Base-by-base conservation (phyloP, 2,113 vertebrate species). In the Pelodiscus sinensis region DNA sequence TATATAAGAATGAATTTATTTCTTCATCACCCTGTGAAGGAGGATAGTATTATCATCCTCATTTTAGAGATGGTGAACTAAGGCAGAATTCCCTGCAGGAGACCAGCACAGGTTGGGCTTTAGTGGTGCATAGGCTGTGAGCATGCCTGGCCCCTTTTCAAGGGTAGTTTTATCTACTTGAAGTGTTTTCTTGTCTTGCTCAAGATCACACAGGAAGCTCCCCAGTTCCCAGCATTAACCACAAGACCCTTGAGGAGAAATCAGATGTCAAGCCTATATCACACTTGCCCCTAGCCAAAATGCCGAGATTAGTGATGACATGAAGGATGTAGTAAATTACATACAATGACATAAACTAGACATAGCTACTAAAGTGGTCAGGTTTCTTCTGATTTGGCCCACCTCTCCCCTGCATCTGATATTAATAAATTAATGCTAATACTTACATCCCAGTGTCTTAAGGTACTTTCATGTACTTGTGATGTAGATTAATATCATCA, bases 1-100 rank as follows among this genome's bases (percentile, higher is more conserved):
- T 56, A 91, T 92, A 77, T 84, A 62, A 44, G 55, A 81, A 9
- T 54, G 5, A 79, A 81, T 56, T 95, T 86, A 91, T 44, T 88
- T 50, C 82, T 52, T 21, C 55, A 81, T 2, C 13, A 73, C 71
- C 13, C 35, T 54, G 16, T 52, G 25, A 54, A 12, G n/a, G 57
- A 25, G 55, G n/a, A 38, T 15, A n/a, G 29, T n/a, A 22, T 38
- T 81, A 35, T 57, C 54, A 81, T 27, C n/a, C 35, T 14, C 24
- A 25, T 44, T 81, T 57, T 81, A 57, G 55, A 35, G 54, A 58
- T 35, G 12, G 6, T 38, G 55, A 81, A 38, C 29, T 81, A 54
- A 54, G 9, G 24, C 22, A 89, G 87, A 92, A 92, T 55, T 73
- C 35, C 38, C 8, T 38, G 31, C 16, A 88, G 54, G 82, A 52